Percentiles rank a stretch among this genome's conserved stretches.
These are phyloP conservation scores for Mythimna loreyi DNA, from an alignment of 2,888 invertebrate species.

Conservation along the genomic window DNA sequence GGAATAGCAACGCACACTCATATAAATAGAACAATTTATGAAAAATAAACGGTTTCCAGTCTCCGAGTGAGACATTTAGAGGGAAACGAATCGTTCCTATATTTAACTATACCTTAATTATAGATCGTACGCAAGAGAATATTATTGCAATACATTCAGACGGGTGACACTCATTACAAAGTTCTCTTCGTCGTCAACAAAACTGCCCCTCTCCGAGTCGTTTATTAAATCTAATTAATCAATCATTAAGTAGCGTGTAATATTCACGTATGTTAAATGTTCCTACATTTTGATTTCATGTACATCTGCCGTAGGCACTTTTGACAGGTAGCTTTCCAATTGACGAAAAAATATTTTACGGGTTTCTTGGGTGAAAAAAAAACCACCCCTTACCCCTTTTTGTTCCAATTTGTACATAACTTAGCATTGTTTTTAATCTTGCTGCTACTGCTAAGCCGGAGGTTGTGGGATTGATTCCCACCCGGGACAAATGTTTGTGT, in stretches of 20 bases:
- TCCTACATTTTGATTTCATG: not conserved
- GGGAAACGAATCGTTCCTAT: slow-evolving; percentile 59
- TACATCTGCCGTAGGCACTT: not conserved
- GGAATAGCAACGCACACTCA: slow-evolving; percentile 33
- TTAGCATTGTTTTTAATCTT: too few relatives aligned
- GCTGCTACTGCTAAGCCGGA: not conserved
- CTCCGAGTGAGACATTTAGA: slow-evolving; percentile 56
- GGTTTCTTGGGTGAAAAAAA: too few relatives aligned
- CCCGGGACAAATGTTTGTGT: too few relatives aligned
- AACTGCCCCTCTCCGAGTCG: not conserved
- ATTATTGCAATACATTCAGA: slow-evolving; percentile 56
- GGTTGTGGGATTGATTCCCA: too few relatives aligned
- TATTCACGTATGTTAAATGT: not conserved
- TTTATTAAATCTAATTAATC: not conserved
- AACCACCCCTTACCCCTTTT: not conserved
- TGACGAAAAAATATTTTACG: not conserved
- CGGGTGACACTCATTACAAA: slow-evolving; percentile 49
- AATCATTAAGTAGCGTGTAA: not conserved
- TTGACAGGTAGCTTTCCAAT: not conserved
- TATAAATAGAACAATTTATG: slow-evolving; percentile 55
- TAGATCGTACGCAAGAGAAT: slow-evolving; percentile 51
- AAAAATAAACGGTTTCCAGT: slow-evolving; percentile 44
- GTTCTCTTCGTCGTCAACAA: slow-evolving; percentile 15
- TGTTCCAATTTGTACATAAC: not conserved
- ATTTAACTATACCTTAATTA: slow-evolving; percentile 58